Conservation (phyloP, 2,113 vertebrate species). For the Ammodytes dubius region DNA sequence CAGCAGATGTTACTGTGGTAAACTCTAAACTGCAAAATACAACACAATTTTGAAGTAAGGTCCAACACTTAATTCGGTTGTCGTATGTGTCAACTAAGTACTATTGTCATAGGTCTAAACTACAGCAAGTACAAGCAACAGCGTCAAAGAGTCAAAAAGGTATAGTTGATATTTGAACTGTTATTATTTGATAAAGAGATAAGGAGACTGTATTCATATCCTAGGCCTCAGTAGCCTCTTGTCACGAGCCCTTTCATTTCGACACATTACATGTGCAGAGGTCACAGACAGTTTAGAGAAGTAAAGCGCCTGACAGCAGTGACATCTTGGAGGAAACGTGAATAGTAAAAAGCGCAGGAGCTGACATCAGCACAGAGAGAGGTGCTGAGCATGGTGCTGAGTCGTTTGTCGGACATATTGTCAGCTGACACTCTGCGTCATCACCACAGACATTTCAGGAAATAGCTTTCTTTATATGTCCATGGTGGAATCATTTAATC, state of each 20-base stretch:
- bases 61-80: too few relatives aligned
- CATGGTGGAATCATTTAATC: background rate
- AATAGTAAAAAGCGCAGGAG: background rate
- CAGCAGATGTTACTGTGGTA: background rate
- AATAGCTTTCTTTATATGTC: background rate
- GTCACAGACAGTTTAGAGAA: background rate
- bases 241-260: background rate
- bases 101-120: background rate
- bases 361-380: constrained; percentile 23
- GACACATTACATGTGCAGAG: background rate
- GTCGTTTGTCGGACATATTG: constrained; percentile 1
- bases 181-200: background rate
- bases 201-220: too few relatives aligned
- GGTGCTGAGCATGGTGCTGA: constrained; percentile 66
- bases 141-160: too few relatives aligned
- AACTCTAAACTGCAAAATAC: too few relatives aligned
- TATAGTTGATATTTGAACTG: too few relatives aligned
- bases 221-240: background rate
- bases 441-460: background rate
- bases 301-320: constrained; percentile 15
- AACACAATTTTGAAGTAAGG: too few relatives aligned
- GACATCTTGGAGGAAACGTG: background rate
- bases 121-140: too few relatives aligned
- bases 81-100: too few relatives aligned
- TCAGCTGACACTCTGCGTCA: constrained; percentile 56